Evolutionary conservation across 2,113 vertebrate genomes (phyloP).

Genomic region (Cavia porcellus): DNA sequence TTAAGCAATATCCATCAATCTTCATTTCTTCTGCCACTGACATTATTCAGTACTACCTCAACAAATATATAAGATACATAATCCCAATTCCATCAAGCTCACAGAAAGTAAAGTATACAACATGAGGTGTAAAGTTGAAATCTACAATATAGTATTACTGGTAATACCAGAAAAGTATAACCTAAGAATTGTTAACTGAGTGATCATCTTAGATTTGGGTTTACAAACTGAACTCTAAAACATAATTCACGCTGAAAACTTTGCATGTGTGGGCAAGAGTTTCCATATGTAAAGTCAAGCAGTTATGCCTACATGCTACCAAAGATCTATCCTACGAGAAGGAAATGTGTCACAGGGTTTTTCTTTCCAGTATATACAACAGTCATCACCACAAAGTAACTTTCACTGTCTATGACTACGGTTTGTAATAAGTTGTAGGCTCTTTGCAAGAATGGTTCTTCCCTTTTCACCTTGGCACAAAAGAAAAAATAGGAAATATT

Average conservation of each 20-base stretch:
- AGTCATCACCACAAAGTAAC: neutral
- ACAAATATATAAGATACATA: neutral
- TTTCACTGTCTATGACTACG: neutral
- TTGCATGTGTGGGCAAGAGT: neutral
- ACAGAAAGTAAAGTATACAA: neutral
- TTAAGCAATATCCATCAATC: neutral
- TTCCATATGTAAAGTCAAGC: fast-evolving
- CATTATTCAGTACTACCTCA: neutral
- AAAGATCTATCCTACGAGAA: neutral
- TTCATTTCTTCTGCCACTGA: neutral
- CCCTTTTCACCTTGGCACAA: neutral
- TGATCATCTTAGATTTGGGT: neutral
- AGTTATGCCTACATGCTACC: neutral
- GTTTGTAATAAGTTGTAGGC: neutral
- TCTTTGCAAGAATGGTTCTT: neutral
- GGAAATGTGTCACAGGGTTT: neutral
- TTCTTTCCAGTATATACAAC: neutral
- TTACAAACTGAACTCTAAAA: neutral
- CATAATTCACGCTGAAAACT: neutral
- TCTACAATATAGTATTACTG: neutral
- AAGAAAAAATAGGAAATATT: neutral
- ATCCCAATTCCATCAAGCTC: neutral
- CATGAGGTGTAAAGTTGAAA: neutral
- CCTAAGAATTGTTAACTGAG: neutral
- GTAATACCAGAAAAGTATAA: neutral